Evolutionary conservation across 2,797 vertebrate species (phyloP).

Genomic region (Anas bahamensis): DNA sequence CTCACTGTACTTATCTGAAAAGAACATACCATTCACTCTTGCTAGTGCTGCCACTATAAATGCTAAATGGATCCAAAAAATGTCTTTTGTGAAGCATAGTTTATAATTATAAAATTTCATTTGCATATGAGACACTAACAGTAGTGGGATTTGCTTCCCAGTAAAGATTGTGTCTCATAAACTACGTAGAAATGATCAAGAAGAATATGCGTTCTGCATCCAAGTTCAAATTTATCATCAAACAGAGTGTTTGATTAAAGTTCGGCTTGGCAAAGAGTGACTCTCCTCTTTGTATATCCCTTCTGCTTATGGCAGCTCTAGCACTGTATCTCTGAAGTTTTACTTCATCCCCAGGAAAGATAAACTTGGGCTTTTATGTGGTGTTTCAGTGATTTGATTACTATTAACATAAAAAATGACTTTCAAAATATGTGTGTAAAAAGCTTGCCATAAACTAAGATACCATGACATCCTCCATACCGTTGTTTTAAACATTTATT

Average conservation of each 20-base stretch:
- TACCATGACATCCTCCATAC: constrained; percentile 48
- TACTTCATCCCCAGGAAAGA: constrained; percentile 28
- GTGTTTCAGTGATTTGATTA: constrained; percentile 67
- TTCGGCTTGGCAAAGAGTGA: background rate
- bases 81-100: background rate
- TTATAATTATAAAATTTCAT: background rate
- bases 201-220: background rate
- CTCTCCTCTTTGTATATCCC: constrained; percentile 27
- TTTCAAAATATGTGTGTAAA: constrained; percentile 50
- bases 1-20: background rate
- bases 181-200: background rate
- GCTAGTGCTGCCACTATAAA: background rate
- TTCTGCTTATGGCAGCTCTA: background rate
- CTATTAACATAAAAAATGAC: constrained; percentile 51
- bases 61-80: background rate
- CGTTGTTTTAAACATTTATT: constrained; percentile 53
- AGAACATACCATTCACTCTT: background rate
- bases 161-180: background rate
- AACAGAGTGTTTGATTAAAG: constrained; percentile 10
- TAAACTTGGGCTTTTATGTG: constrained; percentile 64
- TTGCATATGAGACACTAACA: background rate
- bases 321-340: constrained; percentile 25
- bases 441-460: constrained; percentile 54
- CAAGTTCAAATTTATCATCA: constrained; percentile 4
- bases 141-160: background rate